Conservation (phyloP, 1,140 invertebrate species). For the Euwallacea fornicatus region DNA sequence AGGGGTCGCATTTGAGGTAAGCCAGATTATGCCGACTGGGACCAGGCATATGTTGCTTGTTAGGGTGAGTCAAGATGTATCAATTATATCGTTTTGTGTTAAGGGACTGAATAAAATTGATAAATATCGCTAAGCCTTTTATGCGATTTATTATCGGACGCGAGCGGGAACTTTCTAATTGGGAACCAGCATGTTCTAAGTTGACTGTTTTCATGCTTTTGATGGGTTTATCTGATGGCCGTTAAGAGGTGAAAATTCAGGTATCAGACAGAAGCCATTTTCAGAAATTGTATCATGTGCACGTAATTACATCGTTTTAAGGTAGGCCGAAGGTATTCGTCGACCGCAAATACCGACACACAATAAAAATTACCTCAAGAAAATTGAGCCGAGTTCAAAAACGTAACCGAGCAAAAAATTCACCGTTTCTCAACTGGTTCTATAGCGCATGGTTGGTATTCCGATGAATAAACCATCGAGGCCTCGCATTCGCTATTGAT, state of each 20-base stretch:
- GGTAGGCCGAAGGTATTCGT: slow-evolving; percentile 9
- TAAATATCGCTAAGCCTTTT: slow-evolving; percentile 25
- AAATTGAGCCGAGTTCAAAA: slow-evolving; percentile 19
- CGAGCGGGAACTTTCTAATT: neutral
- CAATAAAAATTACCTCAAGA: slow-evolving; percentile 17
- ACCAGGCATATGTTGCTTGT: slow-evolving; percentile 44
- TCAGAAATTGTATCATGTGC: too few species aligned
- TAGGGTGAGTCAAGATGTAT: slow-evolving; percentile 45
- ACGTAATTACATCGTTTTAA: neutral
- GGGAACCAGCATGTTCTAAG: too few species aligned
- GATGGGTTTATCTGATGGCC: too few species aligned
- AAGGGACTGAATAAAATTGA: slow-evolving; percentile 25
- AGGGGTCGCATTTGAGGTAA: slow-evolving; percentile 39
- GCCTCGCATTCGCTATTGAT: slow-evolving; percentile 46
- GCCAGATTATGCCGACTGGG: slow-evolving; percentile 43
- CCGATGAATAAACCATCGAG: slow-evolving; percentile 31
- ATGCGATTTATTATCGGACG: slow-evolving; percentile 12
- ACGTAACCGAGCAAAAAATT: slow-evolving; percentile 23
- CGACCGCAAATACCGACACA: slow-evolving; percentile 6
- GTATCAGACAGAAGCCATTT: too few species aligned
- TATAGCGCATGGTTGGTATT: slow-evolving; percentile 25
- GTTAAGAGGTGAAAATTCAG: too few species aligned
- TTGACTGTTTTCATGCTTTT: too few species aligned
- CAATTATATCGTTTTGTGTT: slow-evolving; percentile 28
- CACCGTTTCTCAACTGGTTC: slow-evolving; percentile 30